Percentiles rank a stretch among this genome's conserved stretches.
Evolutionary conservation across 2,113 vertebrate species (phyloP).

Genomic region (Boleophthalmus pectinirostris): DNA sequence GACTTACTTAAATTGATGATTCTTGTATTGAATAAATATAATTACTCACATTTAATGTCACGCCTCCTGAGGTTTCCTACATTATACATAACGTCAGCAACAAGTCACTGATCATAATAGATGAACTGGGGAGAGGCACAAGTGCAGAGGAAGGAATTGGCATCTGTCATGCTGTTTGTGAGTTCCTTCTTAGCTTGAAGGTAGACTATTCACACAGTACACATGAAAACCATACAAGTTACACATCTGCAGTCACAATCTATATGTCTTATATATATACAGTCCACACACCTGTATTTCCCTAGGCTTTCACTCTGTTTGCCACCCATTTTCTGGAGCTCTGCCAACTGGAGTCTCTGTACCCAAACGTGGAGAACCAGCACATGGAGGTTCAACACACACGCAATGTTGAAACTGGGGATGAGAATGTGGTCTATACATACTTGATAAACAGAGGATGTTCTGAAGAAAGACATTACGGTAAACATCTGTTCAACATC

Average conservation of each 20-base stretch:
- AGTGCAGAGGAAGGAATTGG: conserved; percentile 94
- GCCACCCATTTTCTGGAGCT: conserved; percentile 95
- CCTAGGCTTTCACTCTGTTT: conserved; percentile 93
- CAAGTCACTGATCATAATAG: conserved; percentile 92
- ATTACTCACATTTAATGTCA: conserved; percentile 2
- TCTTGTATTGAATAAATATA: background rate
- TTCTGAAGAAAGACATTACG: conserved; percentile 91
- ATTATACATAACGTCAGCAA: conserved; percentile 93
- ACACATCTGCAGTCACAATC: conserved; percentile 7
- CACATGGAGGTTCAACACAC: conserved; percentile 94
- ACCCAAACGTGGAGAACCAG: conserved; percentile 93
- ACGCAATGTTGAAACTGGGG: conserved; percentile 72
- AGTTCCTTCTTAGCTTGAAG: conserved; percentile 91
- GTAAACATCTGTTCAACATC: conserved; percentile 66
- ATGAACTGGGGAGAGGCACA: conserved; percentile 95
- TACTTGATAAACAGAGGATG: conserved; percentile 86
- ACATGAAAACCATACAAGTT: conserved; percentile 24
- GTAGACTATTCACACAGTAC: conserved; percentile 68
- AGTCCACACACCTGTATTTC: conserved; percentile 11
- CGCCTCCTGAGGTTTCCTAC: conserved; percentile 86
- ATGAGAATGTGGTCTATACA: conserved; percentile 86
- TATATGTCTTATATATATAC: no score
- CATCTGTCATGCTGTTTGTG: conserved; percentile 91
- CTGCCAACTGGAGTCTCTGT: conserved; percentile 86
- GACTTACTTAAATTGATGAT: conserved; percentile 7